Evolutionary conservation across 2,888 invertebrate species (phyloP).

Genomic region (Clunio marinus): DNA sequence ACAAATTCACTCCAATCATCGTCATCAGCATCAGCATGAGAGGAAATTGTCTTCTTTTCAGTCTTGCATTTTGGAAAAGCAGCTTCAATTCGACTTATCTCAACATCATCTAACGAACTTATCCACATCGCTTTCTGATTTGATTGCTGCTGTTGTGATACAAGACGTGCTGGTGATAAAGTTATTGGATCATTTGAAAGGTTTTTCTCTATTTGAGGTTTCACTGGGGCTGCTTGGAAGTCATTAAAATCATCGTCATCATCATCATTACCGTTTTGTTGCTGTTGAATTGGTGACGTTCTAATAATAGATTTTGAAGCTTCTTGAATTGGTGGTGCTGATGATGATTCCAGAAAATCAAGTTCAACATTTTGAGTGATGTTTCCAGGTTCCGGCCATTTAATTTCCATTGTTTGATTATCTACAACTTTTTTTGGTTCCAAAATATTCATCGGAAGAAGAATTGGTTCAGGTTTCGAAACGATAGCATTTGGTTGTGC

Average conservation of each 20-base stretch:
- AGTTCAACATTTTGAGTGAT: not conserved
- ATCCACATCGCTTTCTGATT: constrained; percentile 18
- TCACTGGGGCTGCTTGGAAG: constrained; percentile 50
- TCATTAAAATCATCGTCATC: constrained; percentile 55
- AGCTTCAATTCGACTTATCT: constrained; percentile 50
- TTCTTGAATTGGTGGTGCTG: not conserved
- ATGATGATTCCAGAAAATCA: not conserved
- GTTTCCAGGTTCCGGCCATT: constrained; percentile 28
- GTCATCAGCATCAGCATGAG: constrained; percentile 45
- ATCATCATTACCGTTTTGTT: constrained; percentile 37
- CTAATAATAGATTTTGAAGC: constrained; percentile 29
- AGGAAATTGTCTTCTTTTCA: not conserved
- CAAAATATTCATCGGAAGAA: constrained; percentile 3
- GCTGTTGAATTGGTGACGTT: constrained; percentile 28
- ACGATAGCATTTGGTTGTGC: not conserved
- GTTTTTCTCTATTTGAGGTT: constrained; percentile 26
- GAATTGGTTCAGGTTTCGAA: not conserved
- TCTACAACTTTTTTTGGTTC: constrained; percentile 17
- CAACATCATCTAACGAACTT: constrained; percentile 47
- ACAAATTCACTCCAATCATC: constrained; percentile 59
- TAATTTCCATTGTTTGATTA: not conserved
- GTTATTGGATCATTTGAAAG: constrained; percentile 29
- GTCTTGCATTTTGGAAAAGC: constrained; percentile 46
- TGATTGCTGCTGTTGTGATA: not conserved
- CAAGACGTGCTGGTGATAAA: constrained; percentile 32